Evolutionary conservation across 2,113 vertebrate genomes (phyloP).

Genomic region (Lipotes vexillifer): DNA sequence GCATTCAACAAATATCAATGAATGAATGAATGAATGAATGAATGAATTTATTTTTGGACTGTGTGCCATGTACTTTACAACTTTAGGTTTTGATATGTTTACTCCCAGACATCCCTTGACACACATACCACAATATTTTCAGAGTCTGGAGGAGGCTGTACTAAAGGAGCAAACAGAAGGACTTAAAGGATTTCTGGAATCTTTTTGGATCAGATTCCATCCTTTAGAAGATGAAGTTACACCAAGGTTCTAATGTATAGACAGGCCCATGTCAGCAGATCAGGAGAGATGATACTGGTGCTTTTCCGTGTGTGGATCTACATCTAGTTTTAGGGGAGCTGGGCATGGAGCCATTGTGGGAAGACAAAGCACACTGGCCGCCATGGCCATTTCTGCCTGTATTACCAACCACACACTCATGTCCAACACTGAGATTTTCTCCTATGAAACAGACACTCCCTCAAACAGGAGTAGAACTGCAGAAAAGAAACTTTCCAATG

Average conservation of each 20-base stretch:
- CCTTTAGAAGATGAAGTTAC: not conserved
- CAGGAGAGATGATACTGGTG: not conserved
- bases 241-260: not conserved
- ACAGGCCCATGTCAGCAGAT: not conserved
- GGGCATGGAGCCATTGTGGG: no score
- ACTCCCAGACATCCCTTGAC: not conserved
- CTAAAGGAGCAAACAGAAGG: not conserved
- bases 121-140: not conserved
- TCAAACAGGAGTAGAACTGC: not conserved
- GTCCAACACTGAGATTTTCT: not conserved
- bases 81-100: not conserved
- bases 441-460: not conserved
- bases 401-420: not conserved
- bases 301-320: not conserved
- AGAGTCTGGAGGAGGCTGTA: not conserved
- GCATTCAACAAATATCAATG: not conserved
- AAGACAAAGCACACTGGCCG: not conserved
- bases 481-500: slow-evolving; percentile 7
- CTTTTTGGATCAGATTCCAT: not conserved
- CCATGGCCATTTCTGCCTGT: not conserved
- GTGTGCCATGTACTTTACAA: not conserved
- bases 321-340: not conserved
- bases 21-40: not conserved
- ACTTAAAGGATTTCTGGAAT: not conserved
- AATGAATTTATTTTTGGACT: not conserved